Evolutionary conservation across 2,113 vertebrate species (phyloP), one percentile per base, ranked within the genome.

Genomic region (Plecturocebus donacophilus): DNA sequence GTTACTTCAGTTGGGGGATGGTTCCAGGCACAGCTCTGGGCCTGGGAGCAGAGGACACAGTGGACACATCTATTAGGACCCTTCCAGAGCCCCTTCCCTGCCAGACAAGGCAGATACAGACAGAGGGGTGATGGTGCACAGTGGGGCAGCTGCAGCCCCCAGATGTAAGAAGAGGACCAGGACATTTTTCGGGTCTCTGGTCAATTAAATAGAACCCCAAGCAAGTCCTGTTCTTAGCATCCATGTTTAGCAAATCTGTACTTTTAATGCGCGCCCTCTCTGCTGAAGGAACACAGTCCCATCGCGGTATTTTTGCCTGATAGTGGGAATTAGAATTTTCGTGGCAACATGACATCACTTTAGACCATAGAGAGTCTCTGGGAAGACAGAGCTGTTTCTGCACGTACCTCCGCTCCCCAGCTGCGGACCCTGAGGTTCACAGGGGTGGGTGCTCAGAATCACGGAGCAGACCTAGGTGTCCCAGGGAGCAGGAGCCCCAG

Each of bases 1-100:
- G 4, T n/a, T 2, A 11, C 32, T 13, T 25, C 0, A 10, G 40
- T 2, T 4, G 49, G 42, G 16, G 27, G 11, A 1, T 0, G 35
- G 35, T 77, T 79, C 20, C 35, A 6, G 85, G 35, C 25, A 3
- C 32, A 45, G 58, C 20, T 32, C 19, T 4, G 49, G 35, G 25
- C 14, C 6, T 20, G 42, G 19, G 56, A 20, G 56, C n/a, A 5
- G 49, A 38, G 32, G 12, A 45, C 20, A 4, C 5, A 4, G 30
- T 9, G 61, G 89, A 25, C 61, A 14, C 87, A 1, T 20, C 25
- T 0, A 6, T 12, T 0, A 2, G 4, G 6, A 23, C 3, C 13
- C 14, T 35, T 35, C 1, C 19, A 25, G 47, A 32, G 35, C 6
- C 49, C 42, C 42, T 80, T 9, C 6, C 1, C 20, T 12, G 4